A percentile compares a stretch with the other conserved stretches of the same genome.
These are phyloP conservation scores for Acipenser ruthenus DNA, from an alignment of 2,797 vertebrate genomes.

Conservation along the genomic window DNA sequence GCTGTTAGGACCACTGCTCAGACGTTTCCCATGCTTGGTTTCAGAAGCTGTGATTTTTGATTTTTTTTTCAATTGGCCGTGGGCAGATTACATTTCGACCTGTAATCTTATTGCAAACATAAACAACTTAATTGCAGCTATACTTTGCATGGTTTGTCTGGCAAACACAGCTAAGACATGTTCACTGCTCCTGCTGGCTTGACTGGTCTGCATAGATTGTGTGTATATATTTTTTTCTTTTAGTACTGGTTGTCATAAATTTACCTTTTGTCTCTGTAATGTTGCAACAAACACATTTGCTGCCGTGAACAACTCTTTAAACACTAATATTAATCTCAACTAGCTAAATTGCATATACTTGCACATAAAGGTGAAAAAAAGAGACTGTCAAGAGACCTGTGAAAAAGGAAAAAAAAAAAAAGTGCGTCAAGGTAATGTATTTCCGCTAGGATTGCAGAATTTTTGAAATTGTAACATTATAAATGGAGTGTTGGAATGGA, in stretches of 20 bases:
- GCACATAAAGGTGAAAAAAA: slow-evolving; percentile 74
- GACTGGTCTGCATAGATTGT: slow-evolving; percentile 63
- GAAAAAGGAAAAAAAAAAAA: slow-evolving; percentile 46
- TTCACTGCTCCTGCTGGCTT: slow-evolving; percentile 44
- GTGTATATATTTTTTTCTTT: slow-evolving; percentile 54
- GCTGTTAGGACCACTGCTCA: too few species aligned
- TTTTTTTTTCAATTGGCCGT: neutral
- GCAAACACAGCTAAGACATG: slow-evolving; percentile 30
- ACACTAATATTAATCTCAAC: slow-evolving; percentile 87
- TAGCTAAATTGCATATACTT: slow-evolving; percentile 92
- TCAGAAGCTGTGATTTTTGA: slow-evolving; percentile 18
- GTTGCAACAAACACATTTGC: slow-evolving; percentile 60
- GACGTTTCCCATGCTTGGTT: too few species aligned
- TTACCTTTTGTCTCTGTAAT: slow-evolving; percentile 39
- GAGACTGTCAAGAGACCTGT: slow-evolving; percentile 59
- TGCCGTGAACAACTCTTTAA: slow-evolving; percentile 74
- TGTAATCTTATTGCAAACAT: slow-evolving; percentile 33
- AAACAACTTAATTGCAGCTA: slow-evolving; percentile 24
- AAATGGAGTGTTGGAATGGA: slow-evolving; percentile 81
- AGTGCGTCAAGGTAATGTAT: slow-evolving; percentile 73
- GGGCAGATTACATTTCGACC: slow-evolving; percentile 22
- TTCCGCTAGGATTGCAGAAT: slow-evolving; percentile 66
- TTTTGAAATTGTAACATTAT: slow-evolving; percentile 61
- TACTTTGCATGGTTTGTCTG: neutral
- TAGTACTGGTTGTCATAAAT: slow-evolving; percentile 28